phyloP scores from a whole-genome alignment of 1,140 invertebrate species.

The Notospermus geniculatus region DNA sequence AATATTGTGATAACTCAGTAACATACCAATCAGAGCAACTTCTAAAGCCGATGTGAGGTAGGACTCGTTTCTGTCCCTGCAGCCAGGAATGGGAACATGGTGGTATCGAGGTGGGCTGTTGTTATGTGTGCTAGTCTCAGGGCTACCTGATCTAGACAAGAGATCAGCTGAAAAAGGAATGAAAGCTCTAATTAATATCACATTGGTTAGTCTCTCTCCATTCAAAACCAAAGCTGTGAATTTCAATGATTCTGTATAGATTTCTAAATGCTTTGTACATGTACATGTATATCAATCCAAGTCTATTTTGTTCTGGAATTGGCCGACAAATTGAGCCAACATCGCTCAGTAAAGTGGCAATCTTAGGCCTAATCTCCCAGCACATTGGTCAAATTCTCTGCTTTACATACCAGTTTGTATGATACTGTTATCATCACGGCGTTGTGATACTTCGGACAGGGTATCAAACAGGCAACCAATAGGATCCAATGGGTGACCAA shows the following conservation, averaged over 20 bases:
- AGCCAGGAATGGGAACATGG: constrained; percentile 71
- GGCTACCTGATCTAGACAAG: constrained; percentile 23
- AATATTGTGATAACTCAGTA: too few relatives aligned
- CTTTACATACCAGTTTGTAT: constrained; percentile 3
- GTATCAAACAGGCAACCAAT: constrained; percentile 80
- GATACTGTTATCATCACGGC: constrained; percentile 49
- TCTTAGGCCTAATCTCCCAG: neutral
- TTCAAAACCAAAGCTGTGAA: too few relatives aligned
- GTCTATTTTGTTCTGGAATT: too few relatives aligned
- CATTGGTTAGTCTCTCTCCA: too few relatives aligned
- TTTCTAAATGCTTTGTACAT: too few relatives aligned
- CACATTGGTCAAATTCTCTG: neutral
- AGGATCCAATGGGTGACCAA: constrained; percentile 78
- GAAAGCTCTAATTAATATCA: constrained; percentile 6
- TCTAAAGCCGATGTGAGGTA: constrained; percentile 75
- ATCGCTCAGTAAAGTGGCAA: too few relatives aligned
- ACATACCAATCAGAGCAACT: constrained; percentile 60
- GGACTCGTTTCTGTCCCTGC: constrained; percentile 65
- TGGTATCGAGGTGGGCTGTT: constrained; percentile 64
- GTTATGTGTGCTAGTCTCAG: constrained; percentile 15
- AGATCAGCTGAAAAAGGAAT: constrained; percentile 30
- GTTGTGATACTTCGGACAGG: constrained; percentile 68
- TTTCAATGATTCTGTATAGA: too few relatives aligned
- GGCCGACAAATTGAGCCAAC: too few relatives aligned
- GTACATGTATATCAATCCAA: too few relatives aligned